A percentile compares a stretch with the other conserved stretches of the same genome.
Evolutionary conservation across 2,113 vertebrate genomes (phyloP).

Genomic region (Thamnaconus septentrionalis): DNA sequence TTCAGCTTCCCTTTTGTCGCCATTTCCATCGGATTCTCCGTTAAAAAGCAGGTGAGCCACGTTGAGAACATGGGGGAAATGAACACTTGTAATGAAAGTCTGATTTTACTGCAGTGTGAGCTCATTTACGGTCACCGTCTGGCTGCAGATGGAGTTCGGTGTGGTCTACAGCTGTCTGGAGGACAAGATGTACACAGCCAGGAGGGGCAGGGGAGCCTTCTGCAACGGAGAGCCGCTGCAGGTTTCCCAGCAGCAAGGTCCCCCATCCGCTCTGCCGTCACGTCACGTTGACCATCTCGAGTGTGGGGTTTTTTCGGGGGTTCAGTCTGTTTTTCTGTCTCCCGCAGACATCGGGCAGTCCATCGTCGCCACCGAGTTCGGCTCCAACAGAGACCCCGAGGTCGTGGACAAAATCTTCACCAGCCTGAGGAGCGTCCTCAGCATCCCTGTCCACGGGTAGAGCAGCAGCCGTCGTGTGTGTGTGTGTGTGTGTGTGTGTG

Average conservation of each 20-base stretch:
- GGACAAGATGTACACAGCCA: conserved; percentile 94
- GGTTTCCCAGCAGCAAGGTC: conserved; percentile 85
- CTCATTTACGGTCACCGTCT: neutral
- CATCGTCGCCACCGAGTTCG: conserved; percentile 89
- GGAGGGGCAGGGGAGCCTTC: conserved; percentile 87
- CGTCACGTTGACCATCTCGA: neutral
- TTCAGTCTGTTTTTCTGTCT: neutral
- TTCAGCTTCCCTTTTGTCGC: conserved; percentile 93
- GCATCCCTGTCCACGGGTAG: conserved; percentile 72
- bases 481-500: too few relatives aligned
- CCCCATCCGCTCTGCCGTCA: neutral
- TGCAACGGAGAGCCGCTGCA: conserved; percentile 88
- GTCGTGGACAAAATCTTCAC: conserved; percentile 83
- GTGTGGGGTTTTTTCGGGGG: neutral
- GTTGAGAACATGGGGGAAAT: too few relatives aligned
- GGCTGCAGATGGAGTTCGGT: conserved; percentile 87
- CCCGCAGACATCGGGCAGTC: conserved; percentile 85
- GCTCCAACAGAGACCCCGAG: conserved; percentile 84
- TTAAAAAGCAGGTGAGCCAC: conserved; percentile 84
- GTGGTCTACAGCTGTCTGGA: conserved; percentile 94
- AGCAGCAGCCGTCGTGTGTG: neutral
- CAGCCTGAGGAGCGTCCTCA: conserved; percentile 88
- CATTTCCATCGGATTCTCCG: conserved; percentile 91
- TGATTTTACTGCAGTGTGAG: neutral
- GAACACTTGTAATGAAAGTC: too few relatives aligned